Evolutionary conservation across 2,888 invertebrate species (phyloP).

Genomic region (Brassicogethes aeneus): DNA sequence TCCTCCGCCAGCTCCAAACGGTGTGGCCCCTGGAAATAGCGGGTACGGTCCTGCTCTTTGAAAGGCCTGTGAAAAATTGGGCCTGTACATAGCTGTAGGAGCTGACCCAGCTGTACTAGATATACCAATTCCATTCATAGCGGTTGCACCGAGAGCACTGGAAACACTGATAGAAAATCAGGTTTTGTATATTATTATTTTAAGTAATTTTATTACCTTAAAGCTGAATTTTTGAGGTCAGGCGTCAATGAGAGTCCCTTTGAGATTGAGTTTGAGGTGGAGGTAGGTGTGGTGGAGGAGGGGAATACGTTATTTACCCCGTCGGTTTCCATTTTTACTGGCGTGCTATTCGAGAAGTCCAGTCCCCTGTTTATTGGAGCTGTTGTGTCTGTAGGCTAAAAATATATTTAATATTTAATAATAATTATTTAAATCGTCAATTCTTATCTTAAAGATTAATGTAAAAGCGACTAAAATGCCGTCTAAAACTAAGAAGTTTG

Average conservation of each 20-base stretch:
- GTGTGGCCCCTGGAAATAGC: constrained; percentile 38
- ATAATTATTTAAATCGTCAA: too few relatives aligned
- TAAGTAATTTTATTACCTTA: constrained; percentile 28
- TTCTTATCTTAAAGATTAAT: neutral
- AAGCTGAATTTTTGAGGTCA: constrained; percentile 24
- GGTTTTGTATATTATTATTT: constrained; percentile 1
- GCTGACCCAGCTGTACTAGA: constrained; percentile 42
- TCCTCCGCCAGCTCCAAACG: constrained; percentile 32
- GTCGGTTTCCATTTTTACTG: constrained; percentile 37
- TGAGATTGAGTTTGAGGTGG: constrained; percentile 43
- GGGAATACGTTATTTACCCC: constrained; percentile 34
- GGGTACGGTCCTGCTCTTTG: constrained; percentile 52
- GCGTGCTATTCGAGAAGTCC: constrained; percentile 35
- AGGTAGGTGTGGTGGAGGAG: constrained; percentile 43
- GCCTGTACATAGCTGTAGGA: constrained; percentile 59
- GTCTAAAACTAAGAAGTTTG: too few relatives aligned
- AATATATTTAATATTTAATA: constrained; percentile 3
- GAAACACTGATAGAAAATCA: constrained; percentile 28
- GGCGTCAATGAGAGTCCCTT: constrained; percentile 39
- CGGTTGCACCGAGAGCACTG: constrained; percentile 29
- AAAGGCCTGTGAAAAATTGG: constrained; percentile 63
- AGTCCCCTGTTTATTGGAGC: constrained; percentile 44
- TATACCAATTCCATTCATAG: constrained; percentile 38
- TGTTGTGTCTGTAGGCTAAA: constrained; percentile 52
- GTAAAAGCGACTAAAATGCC: too few relatives aligned